These are phyloP conservation scores for Ibidorhyncha struthersii DNA, from an alignment of 2,113 vertebrate species.

Conservation along the genomic window DNA sequence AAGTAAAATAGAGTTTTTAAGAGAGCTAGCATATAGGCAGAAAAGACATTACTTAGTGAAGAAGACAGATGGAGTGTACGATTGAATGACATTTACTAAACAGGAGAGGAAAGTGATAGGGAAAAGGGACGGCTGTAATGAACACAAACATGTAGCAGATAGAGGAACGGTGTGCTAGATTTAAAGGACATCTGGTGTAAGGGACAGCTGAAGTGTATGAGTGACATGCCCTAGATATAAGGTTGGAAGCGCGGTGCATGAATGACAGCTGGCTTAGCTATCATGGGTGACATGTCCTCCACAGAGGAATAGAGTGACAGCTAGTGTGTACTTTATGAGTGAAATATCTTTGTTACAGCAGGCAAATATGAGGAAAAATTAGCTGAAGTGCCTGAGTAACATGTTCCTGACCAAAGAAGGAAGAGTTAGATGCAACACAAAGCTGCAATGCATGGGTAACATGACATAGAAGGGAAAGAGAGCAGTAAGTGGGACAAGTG, in stretches of 20 bases:
- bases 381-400: background rate
- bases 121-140: constrained; percentile 63
- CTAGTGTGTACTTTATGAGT: constrained; percentile 51
- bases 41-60: constrained; percentile 12
- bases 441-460: background rate
- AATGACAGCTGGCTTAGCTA: constrained; percentile 70
- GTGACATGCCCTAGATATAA: constrained; percentile 66
- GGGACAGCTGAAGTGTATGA: constrained; percentile 65
- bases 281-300: constrained; percentile 62
- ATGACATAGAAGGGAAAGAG: background rate
- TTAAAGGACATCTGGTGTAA: constrained; percentile 64
- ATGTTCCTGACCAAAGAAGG: constrained; percentile 47
- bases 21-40: background rate
- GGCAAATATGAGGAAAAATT: constrained; percentile 49
- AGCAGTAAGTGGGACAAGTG: background rate
- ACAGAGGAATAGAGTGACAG: constrained; percentile 64
- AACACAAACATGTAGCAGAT: constrained; percentile 51
- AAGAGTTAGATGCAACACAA: background rate
- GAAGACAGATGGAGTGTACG: constrained; percentile 25
- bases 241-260: constrained; percentile 42
- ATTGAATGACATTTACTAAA: constrained; percentile 55
- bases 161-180: constrained; percentile 51
- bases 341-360: constrained; percentile 42
- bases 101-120: constrained; percentile 47
- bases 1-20: constrained; percentile 16